Conservation (phyloP, 2,888 invertebrate genomes). For the Pogonocherus hispidulus region DNA sequence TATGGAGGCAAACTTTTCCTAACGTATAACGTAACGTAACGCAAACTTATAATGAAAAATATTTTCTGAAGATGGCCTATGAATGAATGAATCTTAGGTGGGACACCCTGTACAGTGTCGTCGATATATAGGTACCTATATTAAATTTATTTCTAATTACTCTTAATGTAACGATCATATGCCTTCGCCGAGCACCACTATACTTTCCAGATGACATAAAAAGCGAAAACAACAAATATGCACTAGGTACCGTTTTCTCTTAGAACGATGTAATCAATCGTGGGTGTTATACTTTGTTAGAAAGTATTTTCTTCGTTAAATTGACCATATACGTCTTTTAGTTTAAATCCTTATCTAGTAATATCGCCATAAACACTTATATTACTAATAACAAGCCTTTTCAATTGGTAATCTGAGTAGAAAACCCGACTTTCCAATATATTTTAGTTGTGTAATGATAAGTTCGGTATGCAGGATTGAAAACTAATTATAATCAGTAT, state of each 20-base stretch:
- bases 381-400: constrained; percentile 49
- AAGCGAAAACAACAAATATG: constrained; percentile 40
- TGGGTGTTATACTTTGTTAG: constrained; percentile 64
- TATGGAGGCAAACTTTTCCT: too few relatives aligned
- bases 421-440: neutral
- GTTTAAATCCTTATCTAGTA: constrained; percentile 52
- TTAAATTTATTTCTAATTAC: too few relatives aligned
- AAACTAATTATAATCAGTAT: too few relatives aligned
- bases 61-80: too few relatives aligned
- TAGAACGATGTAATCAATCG: constrained; percentile 59
- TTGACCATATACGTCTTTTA: constrained; percentile 56
- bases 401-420: constrained; percentile 43
- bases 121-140: too few relatives aligned
- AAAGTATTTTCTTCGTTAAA: constrained; percentile 62
- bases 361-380: constrained; percentile 50
- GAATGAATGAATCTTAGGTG: too few relatives aligned
- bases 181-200: constrained; percentile 6
- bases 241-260: constrained; percentile 55
- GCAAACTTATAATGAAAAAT: too few relatives aligned
- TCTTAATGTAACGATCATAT: neutral
- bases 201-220: constrained; percentile 46
- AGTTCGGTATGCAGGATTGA: too few relatives aligned
- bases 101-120: too few relatives aligned
- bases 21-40: too few relatives aligned
- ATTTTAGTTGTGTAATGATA: too few relatives aligned